Evolutionary conservation across 2,888 invertebrate genomes (phyloP).

Genomic region (Meghimatium bilineatum): DNA sequence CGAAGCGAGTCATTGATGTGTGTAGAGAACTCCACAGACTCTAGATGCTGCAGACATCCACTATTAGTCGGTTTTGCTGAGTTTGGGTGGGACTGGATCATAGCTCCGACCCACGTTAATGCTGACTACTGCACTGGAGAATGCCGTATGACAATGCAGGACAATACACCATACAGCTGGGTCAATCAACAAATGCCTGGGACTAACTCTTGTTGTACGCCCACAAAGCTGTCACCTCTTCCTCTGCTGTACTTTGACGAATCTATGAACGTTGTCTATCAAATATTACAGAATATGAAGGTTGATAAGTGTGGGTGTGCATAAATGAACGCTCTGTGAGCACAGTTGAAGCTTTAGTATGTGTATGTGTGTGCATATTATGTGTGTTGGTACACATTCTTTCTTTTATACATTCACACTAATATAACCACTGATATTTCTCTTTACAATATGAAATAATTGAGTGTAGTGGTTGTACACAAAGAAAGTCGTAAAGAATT

Average conservation of each 20-base stretch:
- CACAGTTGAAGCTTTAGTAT: neutral
- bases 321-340: neutral
- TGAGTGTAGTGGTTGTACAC: too few relatives aligned
- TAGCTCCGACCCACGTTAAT: constrained; percentile 94
- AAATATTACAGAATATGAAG: constrained; percentile 68
- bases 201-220: constrained; percentile 92
- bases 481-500: too few relatives aligned
- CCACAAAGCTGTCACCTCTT: constrained; percentile 87
- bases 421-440: too few relatives aligned
- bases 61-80: constrained; percentile 95
- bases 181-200: constrained; percentile 83
- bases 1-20: constrained; percentile 90
- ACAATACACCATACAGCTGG: constrained; percentile 92
- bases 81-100: constrained; percentile 98
- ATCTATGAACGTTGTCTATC: constrained; percentile 82
- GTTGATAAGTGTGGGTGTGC: constrained; percentile 63
- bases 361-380: neutral
- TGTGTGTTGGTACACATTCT: too few relatives aligned
- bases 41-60: constrained; percentile 95
- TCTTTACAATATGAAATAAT: too few relatives aligned
- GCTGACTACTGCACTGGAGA: constrained; percentile 97
- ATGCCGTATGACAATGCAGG: constrained; percentile 91
- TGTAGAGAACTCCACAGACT: constrained; percentile 87
- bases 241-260: constrained; percentile 94
- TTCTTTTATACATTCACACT: too few relatives aligned